Evolutionary conservation across 2,797 vertebrate genomes (phyloP).

Genomic region (Pantherophis alleghaniensis): DNA sequence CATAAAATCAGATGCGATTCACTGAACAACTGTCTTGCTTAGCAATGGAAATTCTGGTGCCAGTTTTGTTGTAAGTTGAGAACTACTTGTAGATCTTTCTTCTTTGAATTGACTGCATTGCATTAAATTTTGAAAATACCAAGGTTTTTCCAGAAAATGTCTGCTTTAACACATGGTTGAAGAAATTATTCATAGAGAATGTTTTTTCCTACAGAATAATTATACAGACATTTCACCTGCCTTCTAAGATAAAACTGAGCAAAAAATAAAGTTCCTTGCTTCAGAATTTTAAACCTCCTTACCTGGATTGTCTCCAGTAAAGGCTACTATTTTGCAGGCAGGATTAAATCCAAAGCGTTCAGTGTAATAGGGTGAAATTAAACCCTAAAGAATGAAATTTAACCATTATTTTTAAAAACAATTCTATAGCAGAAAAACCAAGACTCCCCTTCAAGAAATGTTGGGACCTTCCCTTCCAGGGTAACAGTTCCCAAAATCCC

Average conservation of each 20-base stretch:
- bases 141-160: background rate
- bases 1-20: background rate
- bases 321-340: slow-evolving; percentile 84
- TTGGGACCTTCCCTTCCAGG: background rate
- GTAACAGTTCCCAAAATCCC: background rate
- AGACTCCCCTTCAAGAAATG: background rate
- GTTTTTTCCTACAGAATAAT: slow-evolving; percentile 27
- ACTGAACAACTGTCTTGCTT: background rate
- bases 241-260: background rate
- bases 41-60: background rate
- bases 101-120: background rate
- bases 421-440: background rate
- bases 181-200: slow-evolving; percentile 15
- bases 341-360: slow-evolving; percentile 82
- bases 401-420: background rate
- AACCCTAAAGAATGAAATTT: slow-evolving; percentile 74
- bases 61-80: background rate
- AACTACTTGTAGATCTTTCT: background rate
- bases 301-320: slow-evolving; percentile 98
- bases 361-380: slow-evolving; percentile 80
- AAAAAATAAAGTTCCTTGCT: background rate
- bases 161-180: background rate
- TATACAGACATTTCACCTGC: background rate
- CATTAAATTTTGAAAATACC: background rate
- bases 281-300: slow-evolving; percentile 50